A percentile compares a stretch with the other conserved stretches of the same genome.
Evolutionary conservation across 2,113 vertebrate genomes (phyloP).

Genomic region (Leiothrix lutea): DNA sequence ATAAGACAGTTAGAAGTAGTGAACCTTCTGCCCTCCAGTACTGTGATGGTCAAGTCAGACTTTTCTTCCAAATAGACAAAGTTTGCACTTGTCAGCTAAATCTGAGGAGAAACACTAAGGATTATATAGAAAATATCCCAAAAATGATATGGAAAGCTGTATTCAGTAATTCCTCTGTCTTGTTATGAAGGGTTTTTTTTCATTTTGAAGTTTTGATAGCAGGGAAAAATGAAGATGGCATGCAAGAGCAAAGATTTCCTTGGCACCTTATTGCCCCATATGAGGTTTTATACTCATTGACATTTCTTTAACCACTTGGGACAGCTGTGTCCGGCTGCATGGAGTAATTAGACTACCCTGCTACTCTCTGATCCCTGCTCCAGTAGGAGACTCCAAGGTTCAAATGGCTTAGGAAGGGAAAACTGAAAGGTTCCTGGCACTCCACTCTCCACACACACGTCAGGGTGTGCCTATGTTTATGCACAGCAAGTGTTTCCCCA

Average conservation of each 20-base stretch:
- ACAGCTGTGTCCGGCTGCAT: background rate
- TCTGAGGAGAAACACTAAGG: background rate
- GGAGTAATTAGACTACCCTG: background rate
- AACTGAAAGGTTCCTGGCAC: background rate
- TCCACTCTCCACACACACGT: rapidly evolving
- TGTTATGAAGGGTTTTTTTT: background rate
- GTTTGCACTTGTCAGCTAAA: background rate
- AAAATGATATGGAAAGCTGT: background rate
- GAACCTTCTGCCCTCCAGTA: background rate
- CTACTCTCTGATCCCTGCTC: background rate
- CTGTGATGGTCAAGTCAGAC: background rate
- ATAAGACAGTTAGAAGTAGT: background rate
- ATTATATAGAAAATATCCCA: background rate
- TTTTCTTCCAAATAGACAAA: background rate
- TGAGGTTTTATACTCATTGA: background rate
- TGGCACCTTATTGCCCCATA: background rate
- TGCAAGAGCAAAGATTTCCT: background rate
- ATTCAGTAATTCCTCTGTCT: background rate
- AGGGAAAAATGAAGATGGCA: background rate
- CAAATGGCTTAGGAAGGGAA: background rate
- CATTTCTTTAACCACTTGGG: background rate
- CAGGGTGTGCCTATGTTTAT: rapidly evolving
- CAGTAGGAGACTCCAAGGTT: background rate
- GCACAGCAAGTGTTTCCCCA: rapidly evolving
- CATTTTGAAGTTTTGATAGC: background rate